Conservation (phyloP, 2,113 vertebrate species). For the Calidris pugnax region DNA sequence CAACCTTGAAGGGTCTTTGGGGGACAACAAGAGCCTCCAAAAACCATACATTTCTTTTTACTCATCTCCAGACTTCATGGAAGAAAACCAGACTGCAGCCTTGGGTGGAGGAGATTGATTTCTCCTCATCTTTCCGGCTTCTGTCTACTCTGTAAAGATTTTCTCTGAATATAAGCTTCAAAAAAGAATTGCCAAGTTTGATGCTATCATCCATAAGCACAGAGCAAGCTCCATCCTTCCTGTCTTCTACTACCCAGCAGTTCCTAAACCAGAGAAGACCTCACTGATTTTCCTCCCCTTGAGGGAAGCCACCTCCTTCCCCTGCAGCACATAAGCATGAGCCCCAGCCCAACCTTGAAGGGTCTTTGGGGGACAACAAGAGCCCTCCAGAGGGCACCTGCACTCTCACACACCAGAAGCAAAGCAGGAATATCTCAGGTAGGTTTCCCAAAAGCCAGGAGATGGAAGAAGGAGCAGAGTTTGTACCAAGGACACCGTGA, state of each 20-base stretch:
- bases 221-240: neutral
- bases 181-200: neutral
- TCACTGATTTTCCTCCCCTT: neutral
- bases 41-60: neutral
- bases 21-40: too few relatives aligned
- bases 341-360: neutral
- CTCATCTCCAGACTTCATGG: neutral
- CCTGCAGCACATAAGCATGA: neutral
- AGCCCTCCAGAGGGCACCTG: neutral
- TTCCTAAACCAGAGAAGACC: neutral
- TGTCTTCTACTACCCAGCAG: neutral
- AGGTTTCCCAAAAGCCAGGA: neutral
- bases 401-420: neutral
- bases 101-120: neutral
- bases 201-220: fast-evolving
- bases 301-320: neutral
- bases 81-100: neutral
- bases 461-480: neutral
- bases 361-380: neutral
- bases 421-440: neutral
- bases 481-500: fast-evolving
- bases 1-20: neutral
- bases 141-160: neutral
- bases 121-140: neutral
- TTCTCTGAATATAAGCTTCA: neutral